These are phyloP conservation scores for Chionomys nivalis DNA, from an alignment of 2,113 vertebrate species.

Conservation along the genomic window DNA sequence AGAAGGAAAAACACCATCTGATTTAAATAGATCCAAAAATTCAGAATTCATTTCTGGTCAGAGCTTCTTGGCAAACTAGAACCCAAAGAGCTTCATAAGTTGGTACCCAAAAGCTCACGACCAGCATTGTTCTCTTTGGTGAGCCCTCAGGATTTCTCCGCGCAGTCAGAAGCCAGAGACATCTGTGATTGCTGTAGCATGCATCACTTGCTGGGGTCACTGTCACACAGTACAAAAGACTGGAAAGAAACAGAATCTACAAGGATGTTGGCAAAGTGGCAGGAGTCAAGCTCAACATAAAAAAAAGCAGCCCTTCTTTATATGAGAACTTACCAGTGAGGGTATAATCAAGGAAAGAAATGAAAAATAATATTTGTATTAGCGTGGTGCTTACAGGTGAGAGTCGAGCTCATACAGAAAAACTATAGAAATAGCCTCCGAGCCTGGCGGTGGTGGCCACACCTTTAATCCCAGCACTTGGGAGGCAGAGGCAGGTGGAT, in stretches of 20 bases:
- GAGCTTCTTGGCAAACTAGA: conserved; percentile 46
- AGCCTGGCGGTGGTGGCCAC: too few species aligned
- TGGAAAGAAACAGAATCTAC: too few species aligned
- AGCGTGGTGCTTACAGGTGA: neutral
- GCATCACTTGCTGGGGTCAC: neutral
- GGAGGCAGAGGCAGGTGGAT: too few species aligned
- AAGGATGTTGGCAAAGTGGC: neutral
- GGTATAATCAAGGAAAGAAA: neutral
- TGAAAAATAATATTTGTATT: neutral
- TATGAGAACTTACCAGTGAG: neutral
- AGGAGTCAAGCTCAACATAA: neutral
- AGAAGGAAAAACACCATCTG: conserved; percentile 37
- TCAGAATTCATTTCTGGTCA: conserved; percentile 32
- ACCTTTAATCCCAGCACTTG: too few species aligned
- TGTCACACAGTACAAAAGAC: neutral
- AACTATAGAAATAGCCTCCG: neutral
- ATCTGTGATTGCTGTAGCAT: neutral
- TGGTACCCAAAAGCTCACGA: neutral
- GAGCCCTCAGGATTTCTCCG: neutral
- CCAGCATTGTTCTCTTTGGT: neutral
- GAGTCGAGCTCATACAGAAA: neutral
- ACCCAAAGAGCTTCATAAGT: neutral
- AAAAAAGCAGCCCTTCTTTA: neutral
- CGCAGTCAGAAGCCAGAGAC: neutral
- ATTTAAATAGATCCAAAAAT: conserved; percentile 55